Base-by-base conservation (phyloP, 2,113 vertebrate species). In the Lepisosteus oculatus region DNA sequence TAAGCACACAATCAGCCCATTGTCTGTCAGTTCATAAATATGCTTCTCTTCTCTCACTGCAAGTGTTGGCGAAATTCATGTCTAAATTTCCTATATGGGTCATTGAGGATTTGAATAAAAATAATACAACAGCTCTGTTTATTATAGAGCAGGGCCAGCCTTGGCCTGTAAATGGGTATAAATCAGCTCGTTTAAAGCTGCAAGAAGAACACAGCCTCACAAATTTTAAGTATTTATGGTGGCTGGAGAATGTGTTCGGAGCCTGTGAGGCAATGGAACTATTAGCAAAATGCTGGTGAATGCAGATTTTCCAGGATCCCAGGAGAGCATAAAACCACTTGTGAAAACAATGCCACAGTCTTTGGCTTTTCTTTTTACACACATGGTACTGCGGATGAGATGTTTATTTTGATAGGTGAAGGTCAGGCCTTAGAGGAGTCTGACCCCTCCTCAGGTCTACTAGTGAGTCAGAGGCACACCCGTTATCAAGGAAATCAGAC, bases 271-370 rank as follows among this genome's bases (percentile, higher is more conserved):
- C 65, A 73, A 68, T 55, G 65, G 71, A 57, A 61, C 42, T 9
- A 11, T 70, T 7, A 6, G 42, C 42, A 8, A 12, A 42, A 3
- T 13, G 55, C 56, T 45, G 13, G 6, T 11, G 41, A 59, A 43
- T 55, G 68, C 68, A 15, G 14, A 65, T 59, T 43, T 61, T 12
- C 55, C 68, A 44, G 3, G 12, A 15, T 61, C 56, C 68, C 68
- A 70, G 41, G 56, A 70, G 68, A 44, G 55, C 66, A 17, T 43
- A 68, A 70, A 70, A 70, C 55, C 68, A 70, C 55, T 61, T 70
- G 56, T 70, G 43, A 61, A 70, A 70, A 70, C 68, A 70, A 70
- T 45, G 56, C 6, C 51, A 54, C 47, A 61, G 59, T 70, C 42
- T 61, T 15, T 43, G 11, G 68, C 17, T 17, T 59, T 8, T 59